Conservation (phyloP, 2,113 vertebrate species). For the Pelecanoides urinatrix region DNA sequence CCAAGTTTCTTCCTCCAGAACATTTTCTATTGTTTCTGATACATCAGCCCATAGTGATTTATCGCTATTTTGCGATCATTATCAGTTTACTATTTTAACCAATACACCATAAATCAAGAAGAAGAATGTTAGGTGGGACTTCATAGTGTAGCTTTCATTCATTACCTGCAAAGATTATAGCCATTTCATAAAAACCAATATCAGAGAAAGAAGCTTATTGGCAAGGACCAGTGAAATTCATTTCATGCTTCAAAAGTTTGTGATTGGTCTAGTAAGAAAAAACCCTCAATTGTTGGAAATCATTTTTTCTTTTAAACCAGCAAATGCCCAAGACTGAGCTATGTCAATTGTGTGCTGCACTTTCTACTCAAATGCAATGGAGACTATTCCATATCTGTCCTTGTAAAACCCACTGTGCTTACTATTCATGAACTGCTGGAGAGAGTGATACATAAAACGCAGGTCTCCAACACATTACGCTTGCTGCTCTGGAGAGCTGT, state of each 20-base stretch:
- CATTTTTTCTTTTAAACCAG: constrained; percentile 71
- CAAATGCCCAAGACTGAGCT: constrained; percentile 53
- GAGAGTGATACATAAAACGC: neutral
- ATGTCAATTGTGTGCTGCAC: constrained; percentile 39
- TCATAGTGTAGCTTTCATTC: constrained; percentile 74
- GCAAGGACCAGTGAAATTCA: constrained; percentile 73
- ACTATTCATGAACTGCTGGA: constrained; percentile 57
- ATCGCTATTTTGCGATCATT: constrained; percentile 57
- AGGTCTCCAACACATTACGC: neutral
- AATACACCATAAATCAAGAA: constrained; percentile 76
- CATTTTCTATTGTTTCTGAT: constrained; percentile 59
- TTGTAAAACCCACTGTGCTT: constrained; percentile 57
- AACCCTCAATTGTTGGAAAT: constrained; percentile 60
- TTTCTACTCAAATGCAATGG: constrained; percentile 31
- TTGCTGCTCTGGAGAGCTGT: neutral
- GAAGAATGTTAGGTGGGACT: constrained; percentile 72
- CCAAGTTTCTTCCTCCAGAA: constrained; percentile 44
- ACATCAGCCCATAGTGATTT: constrained; percentile 60
- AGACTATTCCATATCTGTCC: constrained; percentile 40
- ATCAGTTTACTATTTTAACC: constrained; percentile 78
- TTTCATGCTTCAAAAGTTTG: constrained; percentile 83
- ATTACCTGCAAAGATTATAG: constrained; percentile 78
- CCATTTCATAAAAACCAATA: constrained; percentile 77
- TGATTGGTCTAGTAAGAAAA: constrained; percentile 69
- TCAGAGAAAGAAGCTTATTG: constrained; percentile 72